Conservation (phyloP, 2,888 invertebrate species). For the Herminia tarsipennalis region DNA sequence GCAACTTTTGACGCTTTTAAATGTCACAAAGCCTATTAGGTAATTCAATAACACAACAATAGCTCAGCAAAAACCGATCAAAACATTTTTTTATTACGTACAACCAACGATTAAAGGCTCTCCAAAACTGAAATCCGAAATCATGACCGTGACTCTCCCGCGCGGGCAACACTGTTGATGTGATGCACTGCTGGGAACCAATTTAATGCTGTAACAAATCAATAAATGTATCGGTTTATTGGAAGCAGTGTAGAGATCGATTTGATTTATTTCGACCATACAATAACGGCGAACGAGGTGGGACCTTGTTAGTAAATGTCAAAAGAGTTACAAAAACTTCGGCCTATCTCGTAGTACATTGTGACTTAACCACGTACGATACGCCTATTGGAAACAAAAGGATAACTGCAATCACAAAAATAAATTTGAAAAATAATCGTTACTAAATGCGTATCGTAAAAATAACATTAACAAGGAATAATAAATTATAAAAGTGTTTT, state of each 20-base stretch:
- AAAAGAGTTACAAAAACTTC: constrained; percentile 65
- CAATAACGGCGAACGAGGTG: constrained; percentile 71
- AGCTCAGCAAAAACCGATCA: constrained; percentile 51
- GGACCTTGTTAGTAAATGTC: constrained; percentile 83
- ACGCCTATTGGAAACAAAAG: constrained; percentile 29
- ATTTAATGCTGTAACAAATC: constrained; percentile 85
- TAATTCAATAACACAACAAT: constrained; percentile 54
- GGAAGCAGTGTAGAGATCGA: constrained; percentile 82
- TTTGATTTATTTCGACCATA: constrained; percentile 80
- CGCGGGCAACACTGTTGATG: constrained; percentile 61
- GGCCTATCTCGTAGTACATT: constrained; percentile 33
- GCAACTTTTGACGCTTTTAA: constrained; percentile 37
- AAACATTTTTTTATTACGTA: constrained; percentile 54
- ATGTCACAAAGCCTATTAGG: constrained; percentile 51
- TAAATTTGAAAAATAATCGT: constrained; percentile 31
- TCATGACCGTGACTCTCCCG: constrained; percentile 64
- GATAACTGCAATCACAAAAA: constrained; percentile 15
- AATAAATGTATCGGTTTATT: constrained; percentile 85
- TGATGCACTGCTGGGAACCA: constrained; percentile 81
- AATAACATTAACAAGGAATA: constrained; percentile 52
- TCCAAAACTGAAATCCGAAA: constrained; percentile 53
- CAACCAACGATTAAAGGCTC: constrained; percentile 49
- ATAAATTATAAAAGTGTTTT: constrained; percentile 61
- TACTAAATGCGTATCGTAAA: constrained; percentile 43
- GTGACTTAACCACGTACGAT: constrained; percentile 21